A percentile compares a stretch with the other conserved stretches of the same genome.
phyloP scores from a whole-genome alignment of 2,888 invertebrate genomes.

The Actias luna region DNA sequence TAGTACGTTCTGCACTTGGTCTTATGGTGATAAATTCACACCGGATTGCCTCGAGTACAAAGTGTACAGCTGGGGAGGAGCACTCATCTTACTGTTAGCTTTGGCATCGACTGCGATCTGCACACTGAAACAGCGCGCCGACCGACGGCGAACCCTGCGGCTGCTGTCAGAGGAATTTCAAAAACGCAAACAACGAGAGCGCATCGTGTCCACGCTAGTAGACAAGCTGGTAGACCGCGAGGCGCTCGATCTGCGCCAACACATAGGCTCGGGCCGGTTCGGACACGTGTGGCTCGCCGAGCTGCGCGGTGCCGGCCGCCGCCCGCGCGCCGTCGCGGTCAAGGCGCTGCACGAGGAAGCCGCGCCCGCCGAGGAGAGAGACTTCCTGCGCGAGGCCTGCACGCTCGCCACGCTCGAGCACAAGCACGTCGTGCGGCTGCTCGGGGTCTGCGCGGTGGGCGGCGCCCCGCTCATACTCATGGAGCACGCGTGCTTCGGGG shows the following conservation, averaged over 20 bases:
- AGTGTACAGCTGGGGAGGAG: constrained; percentile 24
- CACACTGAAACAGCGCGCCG: constrained; percentile 30
- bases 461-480: constrained; percentile 92
- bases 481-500: constrained; percentile 95
- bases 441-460: constrained; percentile 89
- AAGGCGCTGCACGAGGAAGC: constrained; percentile 91
- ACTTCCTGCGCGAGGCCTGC: constrained; percentile 90
- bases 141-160: constrained; percentile 34
- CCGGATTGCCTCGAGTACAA: constrained; percentile 84
- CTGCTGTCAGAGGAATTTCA: constrained; percentile 37
- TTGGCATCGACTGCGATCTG: constrained; percentile 29
- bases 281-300: constrained; percentile 54
- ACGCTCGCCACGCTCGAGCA: constrained; percentile 93
- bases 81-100: constrained; percentile 47
- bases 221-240: constrained; percentile 38
- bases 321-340: constrained; percentile 86
- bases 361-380: constrained; percentile 88
- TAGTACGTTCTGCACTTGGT: constrained; percentile 19
- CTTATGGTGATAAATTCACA: constrained; percentile 61
- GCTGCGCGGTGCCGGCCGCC: constrained; percentile 38
- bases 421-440: constrained; percentile 89
- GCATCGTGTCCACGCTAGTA: constrained; percentile 32
- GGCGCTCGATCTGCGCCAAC: constrained; percentile 40
- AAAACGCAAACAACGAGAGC: constrained; percentile 17
- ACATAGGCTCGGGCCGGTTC: constrained; percentile 55